Percentiles rank a stretch among this genome's conserved stretches.
phyloP scores from a whole-genome alignment of 53 echinoderm and acorn worm genomes.

The Henricia sp. region DNA sequence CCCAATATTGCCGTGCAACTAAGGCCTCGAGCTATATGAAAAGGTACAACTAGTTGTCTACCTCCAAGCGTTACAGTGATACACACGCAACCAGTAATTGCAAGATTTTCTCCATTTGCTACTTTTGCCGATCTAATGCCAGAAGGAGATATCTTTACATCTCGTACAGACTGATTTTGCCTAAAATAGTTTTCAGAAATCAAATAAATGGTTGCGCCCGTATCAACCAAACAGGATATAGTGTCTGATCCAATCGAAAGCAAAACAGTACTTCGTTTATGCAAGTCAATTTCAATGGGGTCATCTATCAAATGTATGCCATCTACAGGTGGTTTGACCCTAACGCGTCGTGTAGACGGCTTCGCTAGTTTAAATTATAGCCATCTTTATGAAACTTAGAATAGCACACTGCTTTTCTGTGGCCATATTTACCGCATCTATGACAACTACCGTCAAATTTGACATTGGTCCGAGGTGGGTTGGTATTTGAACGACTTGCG shows the following conservation, averaged over 20 bases:
- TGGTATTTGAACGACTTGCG: not conserved
- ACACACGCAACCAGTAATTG: too few species aligned
- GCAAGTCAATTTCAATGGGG: not conserved
- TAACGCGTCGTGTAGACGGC: not conserved
- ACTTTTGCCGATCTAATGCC: too few species aligned
- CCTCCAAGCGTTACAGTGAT: too few species aligned
- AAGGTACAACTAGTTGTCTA: too few species aligned
- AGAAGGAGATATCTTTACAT: too few species aligned
- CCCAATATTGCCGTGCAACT: too few species aligned
- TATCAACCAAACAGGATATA: not conserved
- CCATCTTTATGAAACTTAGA: not conserved
- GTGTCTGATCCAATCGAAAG: not conserved
- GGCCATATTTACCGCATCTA: not conserved
- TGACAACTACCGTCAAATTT: not conserved
- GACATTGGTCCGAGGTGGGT: not conserved
- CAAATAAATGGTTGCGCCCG: not conserved
- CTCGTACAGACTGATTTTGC: too few species aligned
- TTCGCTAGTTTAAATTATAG: not conserved
- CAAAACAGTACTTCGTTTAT: not conserved
- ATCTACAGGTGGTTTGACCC: slow-evolving; percentile 13
- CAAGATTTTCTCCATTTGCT: too few species aligned
- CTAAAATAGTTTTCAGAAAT: not conserved
- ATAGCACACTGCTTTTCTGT: not conserved
- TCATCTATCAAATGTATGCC: not conserved
- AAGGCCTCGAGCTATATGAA: too few species aligned